phyloP scores from a whole-genome alignment of 2,113 vertebrate species.

The western clawed frog (Xenopus tropicalis) region DNA sequence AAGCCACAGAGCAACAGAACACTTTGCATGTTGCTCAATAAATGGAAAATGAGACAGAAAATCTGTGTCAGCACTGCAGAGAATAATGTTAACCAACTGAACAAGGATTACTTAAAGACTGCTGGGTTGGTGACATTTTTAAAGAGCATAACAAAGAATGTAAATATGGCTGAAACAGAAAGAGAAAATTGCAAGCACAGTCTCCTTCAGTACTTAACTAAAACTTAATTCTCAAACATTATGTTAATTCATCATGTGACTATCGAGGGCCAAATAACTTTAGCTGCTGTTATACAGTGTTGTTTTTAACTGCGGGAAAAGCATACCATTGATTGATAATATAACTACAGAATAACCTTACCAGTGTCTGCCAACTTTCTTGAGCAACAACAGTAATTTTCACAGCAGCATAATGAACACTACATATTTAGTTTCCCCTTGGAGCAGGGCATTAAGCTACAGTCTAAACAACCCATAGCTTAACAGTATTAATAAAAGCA shows the following conservation, averaged over 20 bases:
- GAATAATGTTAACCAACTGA: slow-evolving; percentile 35
- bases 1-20: too few species aligned
- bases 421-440: too few species aligned
- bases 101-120: slow-evolving; percentile 25
- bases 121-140: slow-evolving; percentile 11
- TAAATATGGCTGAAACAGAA: slow-evolving; percentile 15
- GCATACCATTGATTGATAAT: neutral
- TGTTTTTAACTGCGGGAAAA: neutral
- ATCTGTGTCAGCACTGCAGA: slow-evolving; percentile 22
- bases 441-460: too few species aligned
- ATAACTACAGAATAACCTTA: neutral
- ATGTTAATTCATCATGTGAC: neutral
- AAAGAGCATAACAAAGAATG: slow-evolving; percentile 14
- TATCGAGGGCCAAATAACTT: neutral
- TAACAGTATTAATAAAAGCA: too few species aligned
- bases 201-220: neutral
- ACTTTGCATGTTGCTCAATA: too few species aligned
- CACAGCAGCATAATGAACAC: neutral
- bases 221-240: neutral
- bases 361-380: neutral
- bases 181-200: slow-evolving; percentile 9
- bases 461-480: neutral
- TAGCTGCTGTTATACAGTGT: neutral
- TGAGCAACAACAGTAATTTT: slow-evolving; percentile 2
- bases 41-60: too few species aligned